phyloP scores from a whole-genome alignment of 2,888 invertebrate species.

The Papilio elwesi region DNA sequence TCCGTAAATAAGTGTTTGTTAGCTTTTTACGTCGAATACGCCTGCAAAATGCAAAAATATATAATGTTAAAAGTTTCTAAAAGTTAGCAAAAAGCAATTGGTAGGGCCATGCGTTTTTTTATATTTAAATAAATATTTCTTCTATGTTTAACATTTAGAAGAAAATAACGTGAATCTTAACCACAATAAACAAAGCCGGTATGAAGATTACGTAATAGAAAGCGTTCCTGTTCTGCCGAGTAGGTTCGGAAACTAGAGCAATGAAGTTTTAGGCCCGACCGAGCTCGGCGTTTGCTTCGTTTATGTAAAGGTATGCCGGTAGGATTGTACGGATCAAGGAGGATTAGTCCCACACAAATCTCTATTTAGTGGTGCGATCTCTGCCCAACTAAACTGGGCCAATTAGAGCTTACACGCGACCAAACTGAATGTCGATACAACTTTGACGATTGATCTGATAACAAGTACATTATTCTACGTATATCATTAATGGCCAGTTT shows the following conservation, averaged over 20 bases:
- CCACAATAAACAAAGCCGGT: not conserved
- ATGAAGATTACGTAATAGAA: not conserved
- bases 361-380: slow-evolving; percentile 77
- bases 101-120: no score
- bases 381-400: slow-evolving; percentile 72
- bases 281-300: slow-evolving; percentile 45
- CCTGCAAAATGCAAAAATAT: no score
- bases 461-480: not conserved
- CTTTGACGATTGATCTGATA: slow-evolving; percentile 31
- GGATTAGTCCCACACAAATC: slow-evolving; percentile 77
- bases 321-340: slow-evolving; percentile 70
- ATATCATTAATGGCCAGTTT: not conserved
- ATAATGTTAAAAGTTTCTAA: no score
- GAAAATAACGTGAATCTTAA: no score
- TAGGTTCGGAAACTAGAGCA: slow-evolving; percentile 27
- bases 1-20: no score
- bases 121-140: no score
- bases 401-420: slow-evolving; percentile 75
- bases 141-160: no score
- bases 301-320: slow-evolving; percentile 69
- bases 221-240: slow-evolving; percentile 20
- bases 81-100: no score
- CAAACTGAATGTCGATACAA: slow-evolving; percentile 66
- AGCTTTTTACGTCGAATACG: no score
- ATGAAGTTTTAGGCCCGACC: slow-evolving; percentile 33